Evolutionary conservation across 2,113 vertebrate species (phyloP).

Genomic region (Morone saxatilis): DNA sequence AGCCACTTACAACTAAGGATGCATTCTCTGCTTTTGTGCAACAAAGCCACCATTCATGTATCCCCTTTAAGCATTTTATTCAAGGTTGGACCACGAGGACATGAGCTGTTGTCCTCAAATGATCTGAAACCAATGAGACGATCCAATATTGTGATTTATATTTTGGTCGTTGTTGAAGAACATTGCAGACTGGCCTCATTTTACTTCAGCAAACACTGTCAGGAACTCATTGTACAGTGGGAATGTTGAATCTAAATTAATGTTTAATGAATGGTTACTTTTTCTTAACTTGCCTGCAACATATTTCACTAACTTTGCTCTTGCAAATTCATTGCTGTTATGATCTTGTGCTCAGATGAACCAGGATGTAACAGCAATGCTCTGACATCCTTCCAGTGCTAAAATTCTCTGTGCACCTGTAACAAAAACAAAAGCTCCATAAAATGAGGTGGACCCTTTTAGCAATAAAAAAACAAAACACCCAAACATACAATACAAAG

Average conservation of each 20-base stretch:
- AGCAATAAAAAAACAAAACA: background rate
- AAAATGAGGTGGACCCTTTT: background rate
- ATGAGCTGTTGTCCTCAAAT: slow-evolving; percentile 30
- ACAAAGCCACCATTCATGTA: slow-evolving; percentile 71
- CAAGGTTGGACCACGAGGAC: slow-evolving; percentile 36
- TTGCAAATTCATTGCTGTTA: background rate
- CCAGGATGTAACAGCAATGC: background rate
- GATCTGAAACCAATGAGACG: slow-evolving; percentile 24
- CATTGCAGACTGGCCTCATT: background rate
- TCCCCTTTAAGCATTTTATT: slow-evolving; percentile 41
- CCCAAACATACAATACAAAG: background rate
- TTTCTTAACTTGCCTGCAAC: background rate
- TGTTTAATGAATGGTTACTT: background rate
- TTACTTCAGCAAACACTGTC: background rate
- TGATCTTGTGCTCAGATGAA: slow-evolving; percentile 7
- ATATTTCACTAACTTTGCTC: background rate
- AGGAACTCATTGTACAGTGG: background rate
- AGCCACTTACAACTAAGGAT: slow-evolving; percentile 56
- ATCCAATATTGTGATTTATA: slow-evolving; percentile 41
- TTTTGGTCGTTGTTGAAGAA: background rate
- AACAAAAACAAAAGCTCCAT: slow-evolving; percentile 31
- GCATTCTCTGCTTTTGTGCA: slow-evolving; percentile 51
- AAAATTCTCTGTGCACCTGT: slow-evolving; percentile 24
- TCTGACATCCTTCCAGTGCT: slow-evolving; percentile 25
- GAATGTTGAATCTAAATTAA: background rate